These are phyloP conservation scores for Hippocampus kuda DNA, from an alignment of 2,797 vertebrate genomes.

Conservation along the genomic window DNA sequence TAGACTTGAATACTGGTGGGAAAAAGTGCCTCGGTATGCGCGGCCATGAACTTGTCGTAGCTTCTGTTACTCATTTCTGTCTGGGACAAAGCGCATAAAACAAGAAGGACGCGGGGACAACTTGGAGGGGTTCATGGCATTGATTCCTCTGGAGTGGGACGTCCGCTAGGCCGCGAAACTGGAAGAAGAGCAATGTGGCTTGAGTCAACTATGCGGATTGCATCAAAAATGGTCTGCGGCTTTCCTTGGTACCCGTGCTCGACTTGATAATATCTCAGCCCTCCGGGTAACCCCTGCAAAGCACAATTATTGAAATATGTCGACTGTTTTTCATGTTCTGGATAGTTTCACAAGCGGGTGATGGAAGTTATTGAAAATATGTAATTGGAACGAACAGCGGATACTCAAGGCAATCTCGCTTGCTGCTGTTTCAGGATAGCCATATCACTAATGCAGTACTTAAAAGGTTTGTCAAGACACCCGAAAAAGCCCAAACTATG, in stretches of 20 bases:
- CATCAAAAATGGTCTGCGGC: constrained; percentile 13
- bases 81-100: neutral
- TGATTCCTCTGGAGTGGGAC: neutral
- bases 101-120: constrained; percentile 1
- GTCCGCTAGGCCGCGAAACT: constrained; percentile 2
- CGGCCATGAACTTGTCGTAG: neutral
- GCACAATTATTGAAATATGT: constrained; percentile 16
- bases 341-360: constrained; percentile 1
- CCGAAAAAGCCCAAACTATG: neutral
- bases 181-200: constrained; percentile 21
- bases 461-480: neutral
- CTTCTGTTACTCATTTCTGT: constrained; percentile 9
- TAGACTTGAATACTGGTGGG: constrained; percentile 5
- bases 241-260: constrained; percentile 19
- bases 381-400: neutral
- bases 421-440: constrained; percentile 9
- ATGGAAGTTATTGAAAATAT: constrained; percentile 6
- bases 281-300: constrained; percentile 8
- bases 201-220: constrained; percentile 23
- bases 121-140: neutral
- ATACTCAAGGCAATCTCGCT: neutral
- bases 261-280: constrained; percentile 6
- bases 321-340: constrained; percentile 3
- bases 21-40: neutral
- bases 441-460: constrained; percentile 1